Evolutionary conservation across 2,888 invertebrate genomes (phyloP).

Genomic region (Acronicta aceris): DNA sequence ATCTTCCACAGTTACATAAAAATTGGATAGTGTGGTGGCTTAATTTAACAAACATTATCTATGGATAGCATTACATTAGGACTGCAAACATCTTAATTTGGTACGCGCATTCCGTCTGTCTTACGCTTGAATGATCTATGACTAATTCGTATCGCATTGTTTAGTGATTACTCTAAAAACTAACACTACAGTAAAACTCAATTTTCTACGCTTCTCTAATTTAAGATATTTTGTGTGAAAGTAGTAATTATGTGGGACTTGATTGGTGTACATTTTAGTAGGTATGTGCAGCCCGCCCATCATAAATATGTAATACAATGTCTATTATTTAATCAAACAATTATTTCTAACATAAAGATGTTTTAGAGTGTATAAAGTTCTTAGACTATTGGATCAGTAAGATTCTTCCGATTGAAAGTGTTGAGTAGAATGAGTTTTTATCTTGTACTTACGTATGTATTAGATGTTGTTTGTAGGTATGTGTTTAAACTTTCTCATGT

Average conservation of each 20-base stretch:
- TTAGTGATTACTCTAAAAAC: slow-evolving; percentile 38
- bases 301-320: not conserved
- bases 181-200: slow-evolving; percentile 18
- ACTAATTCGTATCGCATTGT: slow-evolving; percentile 46
- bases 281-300: not conserved
- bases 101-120: slow-evolving; percentile 33
- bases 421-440: too few species aligned
- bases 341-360: not conserved
- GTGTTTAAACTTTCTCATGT: too few species aligned
- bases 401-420: too few species aligned
- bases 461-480: too few species aligned
- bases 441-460: too few species aligned
- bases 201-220: slow-evolving; percentile 38
- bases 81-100: too few species aligned
- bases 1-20: too few species aligned
- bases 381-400: too few species aligned
- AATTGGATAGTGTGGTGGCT: too few species aligned
- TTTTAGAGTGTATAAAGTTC: too few species aligned
- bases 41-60: too few species aligned
- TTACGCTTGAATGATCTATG: slow-evolving; percentile 40
- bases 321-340: not conserved
- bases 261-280: slow-evolving; percentile 10
- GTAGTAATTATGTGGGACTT: slow-evolving; percentile 26
- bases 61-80: too few species aligned
- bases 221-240: slow-evolving; percentile 36